Evolutionary conservation across 2,888 invertebrate species (phyloP).

Genomic region (Nudaria mundana): DNA sequence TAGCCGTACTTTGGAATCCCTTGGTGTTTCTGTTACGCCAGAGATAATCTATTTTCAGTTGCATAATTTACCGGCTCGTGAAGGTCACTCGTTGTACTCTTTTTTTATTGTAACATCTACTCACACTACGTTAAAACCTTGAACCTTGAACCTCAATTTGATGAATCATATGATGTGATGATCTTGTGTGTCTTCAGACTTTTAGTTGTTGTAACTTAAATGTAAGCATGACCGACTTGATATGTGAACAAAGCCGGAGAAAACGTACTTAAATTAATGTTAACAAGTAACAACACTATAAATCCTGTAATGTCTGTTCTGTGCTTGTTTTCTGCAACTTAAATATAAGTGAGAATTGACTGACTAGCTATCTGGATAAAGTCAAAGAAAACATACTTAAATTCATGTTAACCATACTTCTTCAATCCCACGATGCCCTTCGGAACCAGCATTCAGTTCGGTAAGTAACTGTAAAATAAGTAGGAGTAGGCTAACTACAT

Average conservation of each 20-base stretch:
- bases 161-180: no score
- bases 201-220: no score
- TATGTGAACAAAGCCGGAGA: slow-evolving; percentile 4
- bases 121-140: no score
- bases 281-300: background rate
- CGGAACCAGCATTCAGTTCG: background rate
- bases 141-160: no score
- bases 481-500: slow-evolving; percentile 13
- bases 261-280: slow-evolving; percentile 31
- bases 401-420: slow-evolving; percentile 5
- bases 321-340: slow-evolving; percentile 1
- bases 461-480: slow-evolving; percentile 13
- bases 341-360: slow-evolving; percentile 15
- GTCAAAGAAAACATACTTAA: slow-evolving; percentile 33
- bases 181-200: no score
- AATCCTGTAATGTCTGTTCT: background rate
- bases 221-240: background rate
- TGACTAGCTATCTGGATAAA: slow-evolving; percentile 5
- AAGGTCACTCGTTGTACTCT: no score
- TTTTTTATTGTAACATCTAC: no score
- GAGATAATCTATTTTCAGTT: no score
- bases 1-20: no score
- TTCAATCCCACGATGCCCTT: background rate
- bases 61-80: no score
- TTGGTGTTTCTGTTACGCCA: no score